phyloP scores from a whole-genome alignment of 2,113 vertebrate genomes.

The Oreochromis tanganicae region DNA sequence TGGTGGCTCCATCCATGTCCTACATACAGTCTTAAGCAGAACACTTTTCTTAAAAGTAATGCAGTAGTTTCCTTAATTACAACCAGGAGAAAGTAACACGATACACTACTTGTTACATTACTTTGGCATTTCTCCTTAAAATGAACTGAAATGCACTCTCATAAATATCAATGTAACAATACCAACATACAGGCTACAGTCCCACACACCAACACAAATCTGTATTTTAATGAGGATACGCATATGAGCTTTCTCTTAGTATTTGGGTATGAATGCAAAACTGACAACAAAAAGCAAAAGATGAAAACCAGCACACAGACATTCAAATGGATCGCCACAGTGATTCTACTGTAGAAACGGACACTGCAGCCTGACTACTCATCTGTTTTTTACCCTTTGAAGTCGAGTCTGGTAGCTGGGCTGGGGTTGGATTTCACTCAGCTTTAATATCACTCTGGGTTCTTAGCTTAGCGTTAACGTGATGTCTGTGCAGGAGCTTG shows the following conservation, averaged over 20 bases:
- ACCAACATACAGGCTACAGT: background rate
- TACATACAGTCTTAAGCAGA: fast-evolving
- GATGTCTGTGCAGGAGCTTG: background rate
- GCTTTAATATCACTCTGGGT: background rate
- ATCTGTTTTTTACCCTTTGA: background rate
- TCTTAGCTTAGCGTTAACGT: fast-evolving
- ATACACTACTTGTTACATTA: background rate
- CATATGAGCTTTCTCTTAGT: background rate
- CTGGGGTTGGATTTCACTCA: background rate
- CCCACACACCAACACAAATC: background rate
- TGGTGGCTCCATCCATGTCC: background rate
- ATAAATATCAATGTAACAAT: background rate
- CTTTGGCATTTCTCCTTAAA: background rate
- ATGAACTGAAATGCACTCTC: background rate
- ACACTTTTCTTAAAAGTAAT: background rate
- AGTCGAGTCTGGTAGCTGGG: fast-evolving
- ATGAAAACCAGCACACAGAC: background rate
- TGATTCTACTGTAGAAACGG: background rate
- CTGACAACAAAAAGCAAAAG: background rate
- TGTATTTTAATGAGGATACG: background rate
- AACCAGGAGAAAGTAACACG: background rate
- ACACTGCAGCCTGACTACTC: background rate
- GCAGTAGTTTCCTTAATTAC: background rate
- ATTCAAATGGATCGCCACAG: background rate
- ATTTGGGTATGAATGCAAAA: background rate